Percentiles rank a stretch among this genome's conserved stretches.
phyloP scores from a whole-genome alignment of 2,888 invertebrate genomes.

The Pristionchus entomophagus region DNA sequence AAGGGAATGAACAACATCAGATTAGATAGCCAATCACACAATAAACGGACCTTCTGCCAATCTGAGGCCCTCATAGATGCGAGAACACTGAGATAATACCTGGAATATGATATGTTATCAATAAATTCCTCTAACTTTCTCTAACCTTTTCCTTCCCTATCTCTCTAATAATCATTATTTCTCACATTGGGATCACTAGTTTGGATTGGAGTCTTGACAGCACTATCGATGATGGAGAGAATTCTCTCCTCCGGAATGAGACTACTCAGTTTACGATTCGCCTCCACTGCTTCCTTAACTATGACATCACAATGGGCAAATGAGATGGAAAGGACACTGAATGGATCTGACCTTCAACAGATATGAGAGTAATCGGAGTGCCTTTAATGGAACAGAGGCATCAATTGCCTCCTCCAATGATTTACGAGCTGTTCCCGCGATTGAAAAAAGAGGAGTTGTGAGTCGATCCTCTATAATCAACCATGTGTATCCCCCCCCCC shows the following conservation, averaged over 20 bases:
- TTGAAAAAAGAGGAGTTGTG: conserved; percentile 72
- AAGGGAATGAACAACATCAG: background rate
- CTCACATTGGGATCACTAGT: conserved; percentile 51
- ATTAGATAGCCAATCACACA: no score
- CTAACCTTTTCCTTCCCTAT: background rate
- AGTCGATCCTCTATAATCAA: conserved; percentile 54
- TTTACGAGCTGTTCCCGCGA: conserved; percentile 74
- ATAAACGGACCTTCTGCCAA: conserved; percentile 67
- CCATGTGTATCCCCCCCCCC: no score
- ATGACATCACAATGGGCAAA: background rate
- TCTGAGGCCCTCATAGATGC: conserved; percentile 71
- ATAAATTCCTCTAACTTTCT: no score
- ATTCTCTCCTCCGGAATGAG: conserved; percentile 65
- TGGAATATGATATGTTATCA: background rate
- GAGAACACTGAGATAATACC: conserved; percentile 63
- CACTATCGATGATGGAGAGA: conserved; percentile 68
- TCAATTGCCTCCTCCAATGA: conserved; percentile 66
- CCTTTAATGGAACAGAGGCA: conserved; percentile 62
- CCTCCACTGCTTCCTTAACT: conserved; percentile 57
- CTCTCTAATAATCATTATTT: background rate
- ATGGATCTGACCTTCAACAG: conserved; percentile 56
- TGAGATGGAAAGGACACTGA: conserved; percentile 2
- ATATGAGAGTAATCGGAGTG: conserved; percentile 61
- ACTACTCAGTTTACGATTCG: conserved; percentile 49
- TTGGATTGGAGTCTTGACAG: conserved; percentile 59